These are phyloP conservation scores for Stenolophus ochropezus DNA, from an alignment of 2,888 invertebrate genomes.

Conservation along the genomic window DNA sequence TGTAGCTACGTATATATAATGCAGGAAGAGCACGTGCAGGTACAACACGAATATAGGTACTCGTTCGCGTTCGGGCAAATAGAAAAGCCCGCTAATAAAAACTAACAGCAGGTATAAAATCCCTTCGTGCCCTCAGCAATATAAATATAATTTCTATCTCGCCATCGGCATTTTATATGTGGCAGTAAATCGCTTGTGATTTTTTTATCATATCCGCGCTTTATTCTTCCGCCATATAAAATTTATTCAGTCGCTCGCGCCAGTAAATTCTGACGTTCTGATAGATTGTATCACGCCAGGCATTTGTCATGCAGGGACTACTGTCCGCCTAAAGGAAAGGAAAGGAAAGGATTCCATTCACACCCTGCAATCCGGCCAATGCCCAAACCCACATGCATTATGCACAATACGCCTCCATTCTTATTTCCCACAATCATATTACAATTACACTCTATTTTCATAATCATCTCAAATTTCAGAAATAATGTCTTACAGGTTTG, in stretches of 20 bases:
- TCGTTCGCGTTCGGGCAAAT: conserved; percentile 44
- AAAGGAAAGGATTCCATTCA: background rate
- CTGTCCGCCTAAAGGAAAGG: conserved; percentile 9
- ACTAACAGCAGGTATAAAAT: conserved; percentile 58
- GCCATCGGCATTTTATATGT: conserved; percentile 59
- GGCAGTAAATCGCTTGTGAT: conserved; percentile 57
- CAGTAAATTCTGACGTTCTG: conserved; percentile 37
- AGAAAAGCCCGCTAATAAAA: conserved; percentile 57
- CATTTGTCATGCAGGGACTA: conserved; percentile 14
- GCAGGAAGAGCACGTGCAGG: conserved; percentile 4
- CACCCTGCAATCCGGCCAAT: too few relatives aligned
- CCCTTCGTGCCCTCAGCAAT: conserved; percentile 47
- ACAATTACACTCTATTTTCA: too few relatives aligned
- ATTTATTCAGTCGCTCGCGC: conserved; percentile 34
- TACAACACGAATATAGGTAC: background rate
- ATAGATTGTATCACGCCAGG: conserved; percentile 30
- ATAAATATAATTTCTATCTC: conserved; percentile 59
- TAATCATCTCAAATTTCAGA: too few relatives aligned
- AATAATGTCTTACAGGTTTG: too few relatives aligned
- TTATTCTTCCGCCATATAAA: conserved; percentile 50
- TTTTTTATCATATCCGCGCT: conserved; percentile 57
- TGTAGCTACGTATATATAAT: conserved; percentile 41
- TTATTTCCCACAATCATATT: too few relatives aligned
- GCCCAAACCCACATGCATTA: too few relatives aligned
- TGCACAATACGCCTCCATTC: too few relatives aligned